Evolutionary conservation across 30 jellyfish, hydroid and myxozoan species (phyloP).

Genomic region (Turritopsis rubra): DNA sequence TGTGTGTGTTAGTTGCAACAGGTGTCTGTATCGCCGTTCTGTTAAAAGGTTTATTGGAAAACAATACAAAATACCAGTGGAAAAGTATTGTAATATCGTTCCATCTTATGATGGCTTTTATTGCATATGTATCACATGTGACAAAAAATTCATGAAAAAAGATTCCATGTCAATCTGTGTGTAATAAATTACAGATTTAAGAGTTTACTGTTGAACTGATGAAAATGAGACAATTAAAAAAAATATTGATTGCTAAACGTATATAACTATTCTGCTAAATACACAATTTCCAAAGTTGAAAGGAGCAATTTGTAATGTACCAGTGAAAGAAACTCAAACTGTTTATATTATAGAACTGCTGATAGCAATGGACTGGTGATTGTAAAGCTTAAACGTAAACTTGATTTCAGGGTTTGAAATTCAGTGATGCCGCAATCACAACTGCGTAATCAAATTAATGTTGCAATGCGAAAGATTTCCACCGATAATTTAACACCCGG

Average conservation of each 20-base stretch:
- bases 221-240: background rate
- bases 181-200: slow-evolving; percentile 7
- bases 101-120: slow-evolving; percentile 19
- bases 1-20: slow-evolving; percentile 4
- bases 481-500: background rate
- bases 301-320: slow-evolving; percentile 18
- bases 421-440: background rate
- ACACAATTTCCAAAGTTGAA: slow-evolving; percentile 10
- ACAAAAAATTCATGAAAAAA: slow-evolving; percentile 1
- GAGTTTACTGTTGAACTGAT: background rate
- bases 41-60: slow-evolving; percentile 4
- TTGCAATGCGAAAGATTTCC: background rate
- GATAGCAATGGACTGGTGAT: slow-evolving; percentile 9
- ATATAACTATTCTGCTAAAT: background rate
- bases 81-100: background rate
- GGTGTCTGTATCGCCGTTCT: slow-evolving; percentile 15
- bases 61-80: slow-evolving; percentile 3
- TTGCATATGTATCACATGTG: slow-evolving; percentile 4
- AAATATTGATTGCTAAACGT: background rate
- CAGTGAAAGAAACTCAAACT: background rate
- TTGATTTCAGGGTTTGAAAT: background rate
- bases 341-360: background rate
- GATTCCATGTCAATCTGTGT: slow-evolving; percentile 19
- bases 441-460: background rate
- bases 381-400: slow-evolving; percentile 18